phyloP scores from a whole-genome alignment of 2,797 vertebrate genomes.

The Mormyrus proboscirostris region DNA sequence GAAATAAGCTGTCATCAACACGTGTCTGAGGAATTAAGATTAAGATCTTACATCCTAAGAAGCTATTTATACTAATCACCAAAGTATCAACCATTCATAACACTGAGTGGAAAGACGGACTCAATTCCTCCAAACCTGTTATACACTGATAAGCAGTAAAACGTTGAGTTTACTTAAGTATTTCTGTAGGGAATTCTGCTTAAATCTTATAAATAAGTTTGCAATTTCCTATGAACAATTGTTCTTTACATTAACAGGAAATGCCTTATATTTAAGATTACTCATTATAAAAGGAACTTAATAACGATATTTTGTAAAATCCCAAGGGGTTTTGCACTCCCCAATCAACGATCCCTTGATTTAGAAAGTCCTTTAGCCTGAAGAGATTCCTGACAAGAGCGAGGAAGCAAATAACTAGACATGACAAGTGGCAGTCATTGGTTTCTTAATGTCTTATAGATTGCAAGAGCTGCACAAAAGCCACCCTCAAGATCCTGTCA shows the following conservation, averaged over 20 bases:
- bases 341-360: background rate
- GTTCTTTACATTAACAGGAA: background rate
- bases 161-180: background rate
- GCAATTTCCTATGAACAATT: background rate
- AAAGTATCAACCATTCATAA: background rate
- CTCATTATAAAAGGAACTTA: background rate
- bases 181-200: background rate
- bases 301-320: background rate
- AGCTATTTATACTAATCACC: background rate
- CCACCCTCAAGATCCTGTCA: background rate
- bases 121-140: background rate
- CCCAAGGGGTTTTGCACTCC: background rate
- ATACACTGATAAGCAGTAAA: background rate
- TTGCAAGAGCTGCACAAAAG: background rate
- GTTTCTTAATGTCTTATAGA: background rate
- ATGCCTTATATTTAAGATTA: background rate
- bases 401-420: background rate
- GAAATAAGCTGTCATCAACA: background rate
- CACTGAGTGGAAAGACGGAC: background rate
- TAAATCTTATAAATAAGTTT: background rate
- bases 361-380: background rate
- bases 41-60: background rate
- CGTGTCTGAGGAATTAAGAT: background rate
- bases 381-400: background rate
- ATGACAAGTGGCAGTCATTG: background rate